Percentiles rank a stretch among this genome's conserved stretches.
These are phyloP conservation scores for Bucco capensis DNA, from an alignment of 2,113 vertebrate genomes.

Conservation along the genomic window DNA sequence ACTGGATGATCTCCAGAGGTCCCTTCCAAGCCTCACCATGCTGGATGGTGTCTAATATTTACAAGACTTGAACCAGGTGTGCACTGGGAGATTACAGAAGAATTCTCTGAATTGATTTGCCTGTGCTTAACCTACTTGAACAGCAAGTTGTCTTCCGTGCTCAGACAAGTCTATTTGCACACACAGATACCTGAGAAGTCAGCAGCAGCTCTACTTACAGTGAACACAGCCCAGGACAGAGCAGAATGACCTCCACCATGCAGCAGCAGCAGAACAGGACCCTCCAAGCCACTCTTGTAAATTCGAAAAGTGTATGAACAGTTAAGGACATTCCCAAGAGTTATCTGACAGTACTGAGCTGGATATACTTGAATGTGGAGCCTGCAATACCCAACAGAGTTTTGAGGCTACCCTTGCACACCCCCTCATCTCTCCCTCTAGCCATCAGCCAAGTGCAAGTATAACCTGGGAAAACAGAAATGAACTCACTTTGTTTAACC, in stretches of 20 bases:
- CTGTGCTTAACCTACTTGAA: no score
- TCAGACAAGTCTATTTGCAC: no score
- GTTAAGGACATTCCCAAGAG: slow-evolving; percentile 76
- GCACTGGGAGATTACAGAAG: no score
- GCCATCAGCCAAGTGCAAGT: not conserved
- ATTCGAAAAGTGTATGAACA: slow-evolving; percentile 92
- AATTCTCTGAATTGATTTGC: no score
- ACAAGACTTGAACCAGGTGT: no score
- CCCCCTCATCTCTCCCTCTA: not conserved
- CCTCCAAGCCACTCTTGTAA: slow-evolving; percentile 91
- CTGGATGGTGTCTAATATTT: no score
- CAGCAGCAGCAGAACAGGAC: slow-evolving; percentile 89
- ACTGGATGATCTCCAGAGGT: no score
- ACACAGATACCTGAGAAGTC: no score
- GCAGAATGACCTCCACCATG: slow-evolving; percentile 97
- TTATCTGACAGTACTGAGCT: not conserved
- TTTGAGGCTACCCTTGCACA: not conserved
- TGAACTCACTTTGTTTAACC: not conserved
- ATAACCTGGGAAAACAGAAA: not conserved
- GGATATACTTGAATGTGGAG: not conserved
- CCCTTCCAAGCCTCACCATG: no score
- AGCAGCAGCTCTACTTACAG: slow-evolving; percentile 76
- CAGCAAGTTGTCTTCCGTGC: no score
- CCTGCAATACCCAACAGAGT: not conserved
- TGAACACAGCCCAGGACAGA: slow-evolving; percentile 97